These are phyloP conservation scores for Myotis lucifugus DNA, from an alignment of 2,113 vertebrate species.

Conservation along the genomic window DNA sequence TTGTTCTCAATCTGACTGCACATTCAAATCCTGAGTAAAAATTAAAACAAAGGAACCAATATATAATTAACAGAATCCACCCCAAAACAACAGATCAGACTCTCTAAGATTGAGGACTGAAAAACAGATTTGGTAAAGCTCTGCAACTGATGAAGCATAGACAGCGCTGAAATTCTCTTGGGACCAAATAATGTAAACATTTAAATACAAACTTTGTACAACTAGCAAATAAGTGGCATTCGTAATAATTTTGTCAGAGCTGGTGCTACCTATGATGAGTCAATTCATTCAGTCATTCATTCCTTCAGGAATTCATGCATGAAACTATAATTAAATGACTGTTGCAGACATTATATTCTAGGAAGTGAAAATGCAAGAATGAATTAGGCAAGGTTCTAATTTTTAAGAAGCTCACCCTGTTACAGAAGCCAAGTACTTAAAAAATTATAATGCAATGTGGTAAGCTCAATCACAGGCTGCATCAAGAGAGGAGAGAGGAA, in stretches of 20 bases:
- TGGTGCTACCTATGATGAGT: background rate
- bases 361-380: slow-evolving; percentile 52
- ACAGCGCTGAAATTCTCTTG: background rate
- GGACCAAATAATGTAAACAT: background rate
- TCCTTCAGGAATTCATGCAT: slow-evolving; percentile 43
- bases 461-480: background rate
- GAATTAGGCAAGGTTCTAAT: slow-evolving; percentile 50
- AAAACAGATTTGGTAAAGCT: background rate
- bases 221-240: slow-evolving; percentile 19
- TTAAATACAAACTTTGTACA: slow-evolving; percentile 30
- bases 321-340: slow-evolving; percentile 57
- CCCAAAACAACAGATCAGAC: background rate
- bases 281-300: slow-evolving; percentile 50
- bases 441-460: background rate
- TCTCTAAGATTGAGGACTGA: background rate
- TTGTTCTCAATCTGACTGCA: background rate
- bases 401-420: background rate
- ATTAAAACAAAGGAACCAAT: background rate
- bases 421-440: background rate
- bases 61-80: background rate
- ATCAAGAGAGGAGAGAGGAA: background rate
- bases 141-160: background rate
- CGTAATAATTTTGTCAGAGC: background rate
- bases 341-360: slow-evolving; percentile 15
- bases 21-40: background rate